Evolutionary conservation across 1,140 invertebrate genomes (phyloP), one percentile per base, ranked within the genome.

Genomic region (Hetaerina americana): DNA sequence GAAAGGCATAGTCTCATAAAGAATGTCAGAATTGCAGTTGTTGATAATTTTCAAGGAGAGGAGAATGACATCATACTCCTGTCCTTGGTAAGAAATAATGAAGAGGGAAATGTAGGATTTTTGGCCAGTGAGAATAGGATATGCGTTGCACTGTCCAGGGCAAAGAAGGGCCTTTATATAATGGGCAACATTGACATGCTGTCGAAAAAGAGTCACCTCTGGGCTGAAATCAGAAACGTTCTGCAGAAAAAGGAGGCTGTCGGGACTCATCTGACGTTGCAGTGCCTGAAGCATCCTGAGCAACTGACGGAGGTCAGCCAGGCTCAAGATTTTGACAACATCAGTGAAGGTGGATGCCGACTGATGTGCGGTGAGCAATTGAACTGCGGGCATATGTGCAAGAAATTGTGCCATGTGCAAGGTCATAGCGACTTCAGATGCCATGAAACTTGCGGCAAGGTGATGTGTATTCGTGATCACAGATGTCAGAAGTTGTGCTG

Each of bases 1-100:
- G 25, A 10, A 12, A 70, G 31, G 22, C 25, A 29, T 26, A 12
- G 26, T 1, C 40, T 88, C 77, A 82, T 85, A 73, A 74, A 78
- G 6, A 76, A 81, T 40, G 26, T 73, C 26, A 74, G 85, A 8
- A 75, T 40, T 0, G 28, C 29, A 6, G 71, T 57, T 3, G 76
- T 86, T 12, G 86, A 87, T 77, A 85, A 84, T 69, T 86, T 76
- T 74, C 85, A 87, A 78, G 86, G 87, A n/a, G 84, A 87, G 78
- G 86, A 87, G 75, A 85, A 84, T 75, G 81, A 87, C 68, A 85
- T 87, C 12, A 81, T 87, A 29, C 76, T 88, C 5, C 74, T 87
- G 27, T 87, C 86, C 5, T 76, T 87, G 2, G 86, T 88, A 0
- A 76, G 86, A 67, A 85, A 82, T 73, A 78, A 79, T 70, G 74